Evolutionary conservation across 1,140 invertebrate species (phyloP).

Genomic region (Drosophila sturtevanti): DNA sequence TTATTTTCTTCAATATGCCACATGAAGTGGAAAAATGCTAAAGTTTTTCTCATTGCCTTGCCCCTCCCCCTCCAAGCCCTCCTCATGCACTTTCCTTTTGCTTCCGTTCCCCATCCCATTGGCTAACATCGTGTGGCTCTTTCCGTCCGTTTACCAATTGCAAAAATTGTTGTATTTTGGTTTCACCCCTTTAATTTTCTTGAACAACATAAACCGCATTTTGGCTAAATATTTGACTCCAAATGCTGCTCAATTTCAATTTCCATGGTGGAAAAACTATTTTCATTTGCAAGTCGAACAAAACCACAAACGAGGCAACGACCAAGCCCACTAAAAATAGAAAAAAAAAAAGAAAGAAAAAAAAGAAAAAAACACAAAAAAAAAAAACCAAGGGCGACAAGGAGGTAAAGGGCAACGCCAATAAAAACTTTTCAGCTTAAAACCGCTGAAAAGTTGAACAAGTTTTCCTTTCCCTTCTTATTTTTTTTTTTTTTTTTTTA

Average conservation of each 20-base stretch:
- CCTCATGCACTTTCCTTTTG: too few relatives aligned
- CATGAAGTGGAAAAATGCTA: constrained; percentile 55
- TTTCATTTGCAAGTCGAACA: constrained; percentile 75
- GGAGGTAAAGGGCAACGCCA: constrained; percentile 26
- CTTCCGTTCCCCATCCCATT: too few relatives aligned
- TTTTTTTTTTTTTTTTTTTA: neutral
- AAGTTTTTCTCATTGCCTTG: constrained; percentile 21
- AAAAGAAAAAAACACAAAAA: neutral
- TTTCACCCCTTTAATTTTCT: constrained; percentile 47
- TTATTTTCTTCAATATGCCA: constrained; percentile 40
- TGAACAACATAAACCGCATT: constrained; percentile 32
- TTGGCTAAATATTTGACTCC: constrained; percentile 53
- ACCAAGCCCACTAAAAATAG: constrained; percentile 4
- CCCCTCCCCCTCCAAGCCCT: too few relatives aligned
- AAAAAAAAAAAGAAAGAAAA: neutral
- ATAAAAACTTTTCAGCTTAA: constrained; percentile 70
- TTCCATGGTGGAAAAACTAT: constrained; percentile 60
- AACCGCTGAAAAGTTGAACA: constrained; percentile 75
- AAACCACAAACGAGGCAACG: constrained; percentile 55
- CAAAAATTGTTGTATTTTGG: constrained; percentile 12
- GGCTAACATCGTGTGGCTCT: too few relatives aligned
- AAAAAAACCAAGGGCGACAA: neutral
- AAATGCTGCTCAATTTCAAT: constrained; percentile 37
- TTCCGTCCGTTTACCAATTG: constrained; percentile 9
- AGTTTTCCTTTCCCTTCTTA: constrained; percentile 31